Evolutionary conservation across 2,888 invertebrate species (phyloP).

Genomic region (Metellina segmentata): DNA sequence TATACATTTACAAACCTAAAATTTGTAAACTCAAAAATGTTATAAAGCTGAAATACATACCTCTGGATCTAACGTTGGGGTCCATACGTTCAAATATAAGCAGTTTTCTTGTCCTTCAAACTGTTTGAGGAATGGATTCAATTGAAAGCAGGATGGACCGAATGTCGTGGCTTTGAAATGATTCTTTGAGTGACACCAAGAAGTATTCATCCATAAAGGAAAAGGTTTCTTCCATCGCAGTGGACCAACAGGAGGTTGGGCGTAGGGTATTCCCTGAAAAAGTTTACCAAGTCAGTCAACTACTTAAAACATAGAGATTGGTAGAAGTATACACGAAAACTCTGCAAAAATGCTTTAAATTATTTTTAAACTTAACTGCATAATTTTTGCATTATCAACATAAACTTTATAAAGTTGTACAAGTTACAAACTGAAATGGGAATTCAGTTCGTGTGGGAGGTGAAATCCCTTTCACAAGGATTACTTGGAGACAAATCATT

Average conservation of each 20-base stretch:
- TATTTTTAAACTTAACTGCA: too few species aligned
- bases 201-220: slow-evolving; percentile 70
- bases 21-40: neutral
- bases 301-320: too few species aligned
- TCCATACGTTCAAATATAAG: slow-evolving; percentile 79
- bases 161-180: slow-evolving; percentile 64
- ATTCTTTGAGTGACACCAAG: slow-evolving; percentile 55
- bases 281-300: neutral
- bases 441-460: too few species aligned
- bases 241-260: slow-evolving; percentile 68
- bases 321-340: neutral
- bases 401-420: too few species aligned
- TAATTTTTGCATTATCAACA: too few species aligned
- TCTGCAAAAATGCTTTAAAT: neutral
- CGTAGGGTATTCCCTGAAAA: slow-evolving; percentile 76
- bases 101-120: slow-evolving; percentile 79
- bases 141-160: slow-evolving; percentile 74
- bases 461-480: too few species aligned
- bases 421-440: too few species aligned
- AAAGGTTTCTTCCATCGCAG: slow-evolving; percentile 73
- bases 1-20: too few species aligned
- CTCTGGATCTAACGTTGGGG: slow-evolving; percentile 78
- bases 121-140: slow-evolving; percentile 75
- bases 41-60: slow-evolving; percentile 33
- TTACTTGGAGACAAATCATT: too few species aligned